A percentile compares a stretch with the other conserved stretches of the same genome.
Conservation (phyloP, 1,140 invertebrate species). For the Danaus plexippus region DNA sequence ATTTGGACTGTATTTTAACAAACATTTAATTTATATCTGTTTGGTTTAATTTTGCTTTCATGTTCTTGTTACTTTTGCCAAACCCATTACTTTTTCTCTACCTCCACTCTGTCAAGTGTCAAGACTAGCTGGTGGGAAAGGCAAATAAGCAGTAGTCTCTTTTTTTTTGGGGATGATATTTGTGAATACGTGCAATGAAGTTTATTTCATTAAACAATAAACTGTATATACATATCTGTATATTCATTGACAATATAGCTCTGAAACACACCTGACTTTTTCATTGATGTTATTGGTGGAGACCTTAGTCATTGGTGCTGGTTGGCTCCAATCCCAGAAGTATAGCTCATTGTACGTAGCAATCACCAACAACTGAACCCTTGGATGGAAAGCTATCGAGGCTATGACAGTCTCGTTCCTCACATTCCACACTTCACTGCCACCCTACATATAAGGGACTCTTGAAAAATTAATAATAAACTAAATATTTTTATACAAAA, state of each 20-base stretch:
- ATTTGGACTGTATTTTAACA: too few species aligned
- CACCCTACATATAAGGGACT: constrained; percentile 73
- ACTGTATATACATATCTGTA: too few species aligned
- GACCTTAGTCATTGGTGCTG: constrained; percentile 82
- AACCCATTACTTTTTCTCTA: too few species aligned
- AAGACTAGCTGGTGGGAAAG: too few species aligned
- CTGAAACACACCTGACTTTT: constrained; percentile 78
- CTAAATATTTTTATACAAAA: constrained; percentile 1
- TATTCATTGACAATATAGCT: constrained; percentile 5
- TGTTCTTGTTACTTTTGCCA: too few species aligned
- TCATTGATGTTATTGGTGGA: constrained; percentile 80
- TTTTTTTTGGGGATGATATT: too few species aligned
- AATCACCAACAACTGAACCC: constrained; percentile 85
- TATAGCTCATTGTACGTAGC: constrained; percentile 88
- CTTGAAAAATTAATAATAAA: constrained; percentile 3
- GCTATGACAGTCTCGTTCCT: constrained; percentile 83
- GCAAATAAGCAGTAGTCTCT: too few species aligned
- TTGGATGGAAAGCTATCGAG: constrained; percentile 89
- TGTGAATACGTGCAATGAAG: too few species aligned
- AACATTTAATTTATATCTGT: neutral
- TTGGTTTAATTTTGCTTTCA: too few species aligned
- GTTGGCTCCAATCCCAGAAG: constrained; percentile 92
- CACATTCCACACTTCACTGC: constrained; percentile 87
- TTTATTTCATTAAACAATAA: too few species aligned
- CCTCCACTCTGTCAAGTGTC: too few species aligned